Percentiles rank a stretch among this genome's conserved stretches.
phyloP scores from a whole-genome alignment of 2,797 vertebrate genomes.

The Toxotes lorentzi region DNA sequence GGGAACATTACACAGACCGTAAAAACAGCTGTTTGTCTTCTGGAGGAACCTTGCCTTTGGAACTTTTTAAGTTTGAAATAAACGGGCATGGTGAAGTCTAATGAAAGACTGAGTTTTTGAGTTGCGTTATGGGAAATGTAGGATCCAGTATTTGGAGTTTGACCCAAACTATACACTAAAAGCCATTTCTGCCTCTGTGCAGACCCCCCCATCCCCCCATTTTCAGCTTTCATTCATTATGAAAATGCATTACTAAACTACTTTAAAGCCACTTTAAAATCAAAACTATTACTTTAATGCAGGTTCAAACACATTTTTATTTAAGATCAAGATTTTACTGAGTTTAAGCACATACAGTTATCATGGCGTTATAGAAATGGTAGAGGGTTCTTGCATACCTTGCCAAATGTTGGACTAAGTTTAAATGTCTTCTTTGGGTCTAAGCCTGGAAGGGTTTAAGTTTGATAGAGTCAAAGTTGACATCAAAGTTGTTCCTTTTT shows the following conservation, averaged over 20 bases:
- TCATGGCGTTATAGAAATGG: background rate
- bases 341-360: background rate
- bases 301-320: background rate
- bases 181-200: too few species aligned
- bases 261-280: background rate
- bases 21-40: background rate
- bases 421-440: slow-evolving; percentile 18
- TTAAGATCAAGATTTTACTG: background rate
- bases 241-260: background rate
- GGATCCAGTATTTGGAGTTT: background rate
- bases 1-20: background rate
- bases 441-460: slow-evolving; percentile 11
- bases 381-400: background rate
- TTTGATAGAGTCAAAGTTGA: slow-evolving; percentile 6
- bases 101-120: background rate
- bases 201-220: too few species aligned
- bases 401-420: slow-evolving; percentile 14
- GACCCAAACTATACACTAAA: too few species aligned
- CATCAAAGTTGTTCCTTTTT: slow-evolving; percentile 3
- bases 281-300: background rate
- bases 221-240: too few species aligned
- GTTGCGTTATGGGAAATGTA: background rate
- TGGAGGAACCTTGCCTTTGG: slow-evolving; percentile 9
- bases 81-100: background rate
- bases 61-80: background rate